Evolutionary conservation across 2,113 vertebrate species (phyloP), one percentile per base, ranked within the genome.

Genomic region (Dromas ardeola): DNA sequence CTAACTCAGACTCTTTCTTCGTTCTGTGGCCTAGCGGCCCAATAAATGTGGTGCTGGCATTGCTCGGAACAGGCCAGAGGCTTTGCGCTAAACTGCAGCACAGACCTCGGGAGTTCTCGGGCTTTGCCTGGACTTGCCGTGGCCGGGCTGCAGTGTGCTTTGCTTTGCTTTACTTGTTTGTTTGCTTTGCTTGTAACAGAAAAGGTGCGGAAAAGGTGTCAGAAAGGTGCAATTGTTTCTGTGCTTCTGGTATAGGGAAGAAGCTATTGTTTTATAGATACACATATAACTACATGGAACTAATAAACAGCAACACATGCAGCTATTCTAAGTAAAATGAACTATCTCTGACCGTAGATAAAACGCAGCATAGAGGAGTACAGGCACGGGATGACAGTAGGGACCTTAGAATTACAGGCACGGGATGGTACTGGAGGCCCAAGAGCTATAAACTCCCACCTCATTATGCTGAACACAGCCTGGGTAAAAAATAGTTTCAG

Each of bases 11-110:
- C 27, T 61, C 81, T 30, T 10, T 26, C 47, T 76, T 34, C 16
- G n/a, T 23, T 29, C 2, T 2, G 10, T 14, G 69, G 79, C 55
- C 65, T 13, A 4, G 10, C 10, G 38, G 18, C 11, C 52, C 49
- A 8, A 3, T 13, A 65, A 83, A 70, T 7, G 7, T 0, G 16
- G 15, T 3, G 10, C 6, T 74, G 59, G 38, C 47, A 2, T 11
- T n/a, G 79, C 47, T 47, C 4, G 8, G 40, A n/a, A 52, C 2
- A 18, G 40, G 40, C 23, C 58, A 59, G 53, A 40, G 38, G 77
- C 23, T 85, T 80, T 6, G 42, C 15, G 53, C 71, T 23, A 22
- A 77, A 27, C 80, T 25, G 74, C 43, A 74, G 78, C 59, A n/a
- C 52, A 58, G 72, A 27, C 16, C 72, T 49, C 30, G 6, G 63